Evolutionary conservation across 2,113 vertebrate species (phyloP), one percentile per base, ranked within the genome.

Genomic region (Dromas ardeola): DNA sequence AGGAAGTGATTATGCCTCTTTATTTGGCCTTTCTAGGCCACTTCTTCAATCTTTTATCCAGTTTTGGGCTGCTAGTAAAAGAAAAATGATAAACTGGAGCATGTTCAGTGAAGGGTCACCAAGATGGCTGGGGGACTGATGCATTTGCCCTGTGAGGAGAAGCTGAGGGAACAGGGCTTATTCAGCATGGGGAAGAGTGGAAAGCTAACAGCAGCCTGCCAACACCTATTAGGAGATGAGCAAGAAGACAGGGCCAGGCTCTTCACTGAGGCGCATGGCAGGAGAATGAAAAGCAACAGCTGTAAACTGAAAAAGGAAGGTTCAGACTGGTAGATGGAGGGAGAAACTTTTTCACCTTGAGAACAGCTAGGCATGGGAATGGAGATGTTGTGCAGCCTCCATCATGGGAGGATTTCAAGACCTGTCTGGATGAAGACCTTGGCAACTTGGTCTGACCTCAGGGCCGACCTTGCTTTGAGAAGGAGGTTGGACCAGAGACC

Each of bases 91-190:
- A 26, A 86, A 76, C 26, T 17, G 10, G 9, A 45, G 4, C 15
- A 65, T 3, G 1, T 62, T 63, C 67, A 58, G 16, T 59, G 42
- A 74, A 70, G 67, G 55, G n/a, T 58, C 42, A 26, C 8, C 52
- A 67, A 23, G 38, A 59, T 15, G 15, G 2, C 0, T 69, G 25
- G 14, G 52, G 42, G 63, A 55, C 4, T 50, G 12, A 4, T 25
- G 6, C 8, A 15, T 80, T 71, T 89, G 15, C 8, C 13, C 40
- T 72, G 5, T n/a, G 38, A 88, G n/a, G 5, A 45, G 38, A 12
- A 5, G 9, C 50, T 71, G 36, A 58, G 3, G 10, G 40, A 65
- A 65, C 3, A 5, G 21, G 7, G 4, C 10, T 86, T 1, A 0
- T 76, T 90, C 22, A 81, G 15, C n/a, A 5, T 69, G 13, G 4